Percentiles rank a stretch among this genome's conserved stretches.
phyloP scores from a whole-genome alignment of 2,113 vertebrate species.

The Pleuronectes platessa region DNA sequence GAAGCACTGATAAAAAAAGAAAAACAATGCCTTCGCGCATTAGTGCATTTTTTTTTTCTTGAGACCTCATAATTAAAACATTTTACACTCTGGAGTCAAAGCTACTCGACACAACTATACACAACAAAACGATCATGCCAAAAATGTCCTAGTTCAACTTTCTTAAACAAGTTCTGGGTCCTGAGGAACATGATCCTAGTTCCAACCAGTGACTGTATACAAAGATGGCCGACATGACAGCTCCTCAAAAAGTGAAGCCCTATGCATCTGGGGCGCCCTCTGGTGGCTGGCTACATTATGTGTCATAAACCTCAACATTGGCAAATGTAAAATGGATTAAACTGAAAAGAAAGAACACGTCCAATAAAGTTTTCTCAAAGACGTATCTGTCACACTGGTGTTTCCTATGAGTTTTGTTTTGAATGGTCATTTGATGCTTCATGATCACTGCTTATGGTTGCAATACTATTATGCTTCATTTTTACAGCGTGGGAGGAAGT shows the following conservation, averaged over 20 bases:
- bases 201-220: conserved; percentile 34
- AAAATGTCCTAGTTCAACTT: conserved; percentile 43
- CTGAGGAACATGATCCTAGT: conserved; percentile 66
- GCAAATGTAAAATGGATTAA: background rate
- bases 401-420: too few species aligned
- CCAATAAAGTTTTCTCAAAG: background rate
- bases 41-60: conserved; percentile 64
- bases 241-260: background rate
- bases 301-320: background rate
- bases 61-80: conserved; percentile 41
- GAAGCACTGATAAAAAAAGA: conserved; percentile 26
- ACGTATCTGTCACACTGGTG: too few species aligned
- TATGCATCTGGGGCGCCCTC: too few species aligned
- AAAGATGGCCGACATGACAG: background rate
- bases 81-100: conserved; percentile 61
- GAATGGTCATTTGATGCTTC: too few species aligned
- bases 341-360: background rate
- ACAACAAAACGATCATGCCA: conserved; percentile 59
- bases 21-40: conserved; percentile 30
- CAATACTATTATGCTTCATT: background rate
- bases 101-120: conserved; percentile 66
- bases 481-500: background rate
- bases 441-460: background rate
- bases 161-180: conserved; percentile 59
- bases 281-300: too few species aligned